phyloP scores from a whole-genome alignment of 2,888 invertebrate species.

The Gnatocerus cornutus region DNA sequence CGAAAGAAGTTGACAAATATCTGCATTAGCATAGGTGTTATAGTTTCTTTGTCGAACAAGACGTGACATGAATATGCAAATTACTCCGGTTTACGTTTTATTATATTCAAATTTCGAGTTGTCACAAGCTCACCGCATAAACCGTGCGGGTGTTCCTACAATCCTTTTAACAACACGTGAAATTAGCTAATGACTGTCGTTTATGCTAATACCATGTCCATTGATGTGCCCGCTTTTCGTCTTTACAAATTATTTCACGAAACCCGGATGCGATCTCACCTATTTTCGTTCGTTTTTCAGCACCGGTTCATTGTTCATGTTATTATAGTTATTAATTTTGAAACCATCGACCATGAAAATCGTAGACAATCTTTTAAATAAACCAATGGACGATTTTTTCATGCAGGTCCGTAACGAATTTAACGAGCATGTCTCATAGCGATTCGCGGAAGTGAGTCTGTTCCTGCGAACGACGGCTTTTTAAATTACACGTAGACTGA shows the following conservation, averaged over 20 bases:
- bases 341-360: conserved; percentile 44
- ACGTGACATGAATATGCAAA: conserved; percentile 58
- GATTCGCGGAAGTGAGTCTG: conserved; percentile 19
- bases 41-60: conserved; percentile 56
- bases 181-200: conserved; percentile 44
- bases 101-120: conserved; percentile 56
- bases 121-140: conserved; percentile 43
- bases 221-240: conserved; percentile 8
- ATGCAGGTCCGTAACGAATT: conserved; percentile 34
- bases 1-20: conserved; percentile 52
- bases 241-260: conserved; percentile 13
- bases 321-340: conserved; percentile 47
- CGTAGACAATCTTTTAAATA: conserved; percentile 40
- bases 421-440: conserved; percentile 40
- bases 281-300: conserved; percentile 29
- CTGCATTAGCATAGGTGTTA: conserved; percentile 57
- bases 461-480: conserved; percentile 21
- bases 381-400: conserved; percentile 30
- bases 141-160: conserved; percentile 48
- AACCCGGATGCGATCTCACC: conserved; percentile 37
- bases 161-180: conserved; percentile 40
- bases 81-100: conserved; percentile 54
- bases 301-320: conserved; percentile 43
- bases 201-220: conserved; percentile 25
- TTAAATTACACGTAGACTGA: conserved; percentile 18